These are phyloP conservation scores for Drosophila yakuba DNA, from an alignment of 1,140 invertebrate genomes.

Conservation along the genomic window DNA sequence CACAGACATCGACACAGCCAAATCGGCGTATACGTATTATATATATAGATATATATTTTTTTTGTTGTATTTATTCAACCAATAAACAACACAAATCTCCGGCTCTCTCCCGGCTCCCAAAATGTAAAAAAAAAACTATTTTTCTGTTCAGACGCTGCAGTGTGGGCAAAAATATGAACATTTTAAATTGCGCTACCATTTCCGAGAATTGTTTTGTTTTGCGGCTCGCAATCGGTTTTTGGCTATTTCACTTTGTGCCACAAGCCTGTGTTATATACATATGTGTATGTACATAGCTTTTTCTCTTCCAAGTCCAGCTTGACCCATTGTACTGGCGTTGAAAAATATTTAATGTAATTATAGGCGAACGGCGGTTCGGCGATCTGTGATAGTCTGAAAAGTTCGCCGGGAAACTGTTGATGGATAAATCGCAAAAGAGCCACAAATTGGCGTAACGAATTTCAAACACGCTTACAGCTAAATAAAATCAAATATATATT, in stretches of 20 bases:
- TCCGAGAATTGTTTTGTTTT: conserved; percentile 61
- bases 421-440: conserved; percentile 26
- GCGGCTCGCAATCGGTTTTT: conserved; percentile 32
- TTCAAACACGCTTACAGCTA: conserved; percentile 4
- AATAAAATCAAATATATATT: not conserved
- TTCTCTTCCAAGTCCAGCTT: conserved; percentile 13
- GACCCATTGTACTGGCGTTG: conserved; percentile 32
- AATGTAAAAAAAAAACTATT: not conserved
- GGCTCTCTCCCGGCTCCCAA: conserved; percentile 39
- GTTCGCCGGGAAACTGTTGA: conserved; percentile 28
- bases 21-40: conserved; percentile 13
- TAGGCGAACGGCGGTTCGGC: conserved; percentile 10
- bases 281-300: not conserved
- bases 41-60: not conserved
- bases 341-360: conserved; percentile 55
- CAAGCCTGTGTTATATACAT: too few species aligned
- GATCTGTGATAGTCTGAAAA: conserved; percentile 36
- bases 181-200: conserved; percentile 60
- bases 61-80: conserved; percentile 47
- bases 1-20: conserved; percentile 4
- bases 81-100: conserved; percentile 53
- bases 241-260: conserved; percentile 24
- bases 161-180: conserved; percentile 39
- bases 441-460: conserved; percentile 36
- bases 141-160: conserved; percentile 30